Percentiles rank a stretch among this genome's conserved stretches.
phyloP scores from a whole-genome alignment of 2,113 vertebrate genomes.

The Lamprologus sp. region DNA sequence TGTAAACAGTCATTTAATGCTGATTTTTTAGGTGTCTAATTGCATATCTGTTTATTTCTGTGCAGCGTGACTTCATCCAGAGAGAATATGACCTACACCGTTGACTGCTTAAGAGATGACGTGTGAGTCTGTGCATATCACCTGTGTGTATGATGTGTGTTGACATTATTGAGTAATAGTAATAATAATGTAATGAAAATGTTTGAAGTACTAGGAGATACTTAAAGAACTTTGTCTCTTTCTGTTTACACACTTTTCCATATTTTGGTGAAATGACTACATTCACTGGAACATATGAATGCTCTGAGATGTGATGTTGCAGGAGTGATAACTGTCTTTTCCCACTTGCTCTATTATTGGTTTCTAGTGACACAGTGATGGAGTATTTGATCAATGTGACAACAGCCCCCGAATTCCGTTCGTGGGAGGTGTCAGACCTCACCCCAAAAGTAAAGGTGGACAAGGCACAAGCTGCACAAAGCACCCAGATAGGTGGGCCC shows the following conservation, averaged over 20 bases:
- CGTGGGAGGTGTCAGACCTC: conserved; percentile 86
- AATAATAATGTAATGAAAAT: neutral
- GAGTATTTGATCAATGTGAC: conserved; percentile 97
- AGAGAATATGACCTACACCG: conserved; percentile 84
- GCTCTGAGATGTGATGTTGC: neutral
- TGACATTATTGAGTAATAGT: neutral
- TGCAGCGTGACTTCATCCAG: conserved; percentile 83
- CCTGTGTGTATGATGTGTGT: neutral
- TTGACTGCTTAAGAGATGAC: conserved; percentile 86
- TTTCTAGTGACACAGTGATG: conserved; percentile 88
- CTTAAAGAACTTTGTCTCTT: neutral
- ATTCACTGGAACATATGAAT: neutral
- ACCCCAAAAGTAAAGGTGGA: conserved; percentile 76
- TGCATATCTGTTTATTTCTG: neutral
- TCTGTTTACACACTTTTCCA: neutral
- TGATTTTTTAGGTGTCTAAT: neutral
- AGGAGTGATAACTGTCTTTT: neutral
- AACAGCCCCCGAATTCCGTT: conserved; percentile 88
- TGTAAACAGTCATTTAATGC: neutral
- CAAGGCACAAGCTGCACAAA: conserved; percentile 79
- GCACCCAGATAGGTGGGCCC: conserved; percentile 77
- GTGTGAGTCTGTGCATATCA: conserved; percentile 75
- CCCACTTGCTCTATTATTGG: neutral
- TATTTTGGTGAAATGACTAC: neutral
- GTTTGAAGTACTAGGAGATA: neutral